Evolutionary conservation across 2,797 vertebrate species (phyloP), one percentile per base, ranked within the genome.

Genomic region (Rhinogobio ventralis): DNA sequence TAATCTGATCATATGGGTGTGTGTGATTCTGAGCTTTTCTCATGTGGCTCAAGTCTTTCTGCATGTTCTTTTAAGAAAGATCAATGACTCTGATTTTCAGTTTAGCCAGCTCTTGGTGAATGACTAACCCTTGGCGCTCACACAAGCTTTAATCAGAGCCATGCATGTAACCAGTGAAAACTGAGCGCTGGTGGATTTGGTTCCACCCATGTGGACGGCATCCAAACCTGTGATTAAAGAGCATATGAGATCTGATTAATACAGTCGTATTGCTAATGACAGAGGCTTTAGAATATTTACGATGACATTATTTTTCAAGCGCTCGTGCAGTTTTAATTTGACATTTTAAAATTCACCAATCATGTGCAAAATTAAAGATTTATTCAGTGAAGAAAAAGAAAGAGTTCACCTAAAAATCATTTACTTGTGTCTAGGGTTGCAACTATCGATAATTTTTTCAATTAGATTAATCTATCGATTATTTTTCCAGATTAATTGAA

Each of bases 151-250:
- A 81, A 79, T 90, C 91, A 92, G 88, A 82, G 49, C 76, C 45
- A 86, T 88, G 81, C 68, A 42, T 74, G 89, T 88, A 87, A 79
- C 83, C 83, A 23, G 66, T 25, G 45, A n/a, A 72, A 83, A 42
- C 6, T 13, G 28, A 23, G 60, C 67, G 4, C 15, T 25, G 10
- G 79, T 89, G 91, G 90, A 91, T 90, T 68, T 84, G 83, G 89
- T 91, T 93, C 92, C 87, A 81, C 90, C 69, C 69, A 25, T 82
- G 90, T 92, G 92, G 90, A 91, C 45, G 7, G 82, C 33, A 67
- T 91, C 92, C 92, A 93, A 87, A 85, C 73, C 80, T 83, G 89
- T 93, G 93, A 95, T 95, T 95, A 93, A 94, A 94, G 89, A 93
- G 91, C 92, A 91, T 91, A 91, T 86, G 92, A 92, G 88, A 85